A percentile compares a stretch with the other conserved stretches of the same genome.
Conservation (phyloP, 2,113 vertebrate genomes). For the Eudyptes chrysolophus region DNA sequence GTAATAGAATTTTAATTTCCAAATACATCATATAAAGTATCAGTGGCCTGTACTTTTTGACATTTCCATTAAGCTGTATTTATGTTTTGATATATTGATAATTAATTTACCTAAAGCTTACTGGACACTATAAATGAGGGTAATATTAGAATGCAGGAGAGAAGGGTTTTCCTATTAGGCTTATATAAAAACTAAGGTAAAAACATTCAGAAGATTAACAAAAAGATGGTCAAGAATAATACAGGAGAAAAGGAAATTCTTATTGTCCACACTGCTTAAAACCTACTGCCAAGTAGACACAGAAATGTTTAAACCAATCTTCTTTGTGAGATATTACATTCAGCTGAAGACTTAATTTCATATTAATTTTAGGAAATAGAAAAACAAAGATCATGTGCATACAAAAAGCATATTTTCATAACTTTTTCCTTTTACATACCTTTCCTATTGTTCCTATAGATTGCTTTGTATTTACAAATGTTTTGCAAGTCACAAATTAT, state of each 20-base stretch:
- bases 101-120: background rate
- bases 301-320: background rate
- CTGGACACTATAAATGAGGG: background rate
- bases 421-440: background rate
- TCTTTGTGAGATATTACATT: background rate
- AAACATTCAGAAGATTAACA: background rate
- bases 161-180: background rate
- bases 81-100: background rate
- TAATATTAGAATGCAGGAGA: background rate
- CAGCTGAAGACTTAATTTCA: background rate
- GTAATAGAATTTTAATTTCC: background rate
- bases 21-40: background rate
- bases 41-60: background rate
- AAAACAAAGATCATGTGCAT: background rate
- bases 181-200: background rate
- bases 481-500: background rate
- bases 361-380: background rate
- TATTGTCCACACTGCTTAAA: background rate
- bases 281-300: background rate
- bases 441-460: background rate
- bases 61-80: background rate
- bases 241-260: background rate
- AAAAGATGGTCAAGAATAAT: background rate
- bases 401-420: background rate
- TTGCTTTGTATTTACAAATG: background rate